phyloP scores from a whole-genome alignment of 2,797 vertebrate species.

The Argyrosomus regius region DNA sequence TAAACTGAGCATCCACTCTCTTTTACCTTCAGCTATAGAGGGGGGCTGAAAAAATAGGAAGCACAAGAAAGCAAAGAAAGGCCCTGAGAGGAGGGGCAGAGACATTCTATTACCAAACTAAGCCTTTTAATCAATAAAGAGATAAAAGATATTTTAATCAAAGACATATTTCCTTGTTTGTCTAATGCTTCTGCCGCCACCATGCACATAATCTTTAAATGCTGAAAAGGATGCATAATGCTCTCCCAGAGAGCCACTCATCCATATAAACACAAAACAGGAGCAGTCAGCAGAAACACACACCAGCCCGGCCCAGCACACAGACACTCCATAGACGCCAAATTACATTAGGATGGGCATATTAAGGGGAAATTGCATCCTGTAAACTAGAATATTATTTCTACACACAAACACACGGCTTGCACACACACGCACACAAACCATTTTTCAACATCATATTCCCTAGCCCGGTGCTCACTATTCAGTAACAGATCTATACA shows the following conservation, averaged over 20 bases:
- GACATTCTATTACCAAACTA: conserved; percentile 85
- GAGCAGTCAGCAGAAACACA: conserved; percentile 89
- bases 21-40: conserved; percentile 26
- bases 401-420: conserved; percentile 72
- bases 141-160: conserved; percentile 91
- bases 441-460: conserved; percentile 71
- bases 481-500: conserved; percentile 70
- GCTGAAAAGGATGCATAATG: conserved; percentile 85
- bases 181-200: conserved; percentile 80
- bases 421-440: conserved; percentile 63
- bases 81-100: conserved; percentile 62
- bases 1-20: neutral
- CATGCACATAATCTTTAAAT: conserved; percentile 82
- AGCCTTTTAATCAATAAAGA: conserved; percentile 90
- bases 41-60: conserved; percentile 44
- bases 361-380: conserved; percentile 96
- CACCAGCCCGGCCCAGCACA: conserved; percentile 77
- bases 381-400: conserved; percentile 93
- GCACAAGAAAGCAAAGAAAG: conserved; percentile 47
- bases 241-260: conserved; percentile 81
- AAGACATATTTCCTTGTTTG: conserved; percentile 86
- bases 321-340: conserved; percentile 90
- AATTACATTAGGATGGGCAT: conserved; percentile 96
- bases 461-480: conserved; percentile 46
- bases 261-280: conserved; percentile 86